phyloP scores from a whole-genome alignment of 2,888 invertebrate genomes.

The Stratiomys singularior region DNA sequence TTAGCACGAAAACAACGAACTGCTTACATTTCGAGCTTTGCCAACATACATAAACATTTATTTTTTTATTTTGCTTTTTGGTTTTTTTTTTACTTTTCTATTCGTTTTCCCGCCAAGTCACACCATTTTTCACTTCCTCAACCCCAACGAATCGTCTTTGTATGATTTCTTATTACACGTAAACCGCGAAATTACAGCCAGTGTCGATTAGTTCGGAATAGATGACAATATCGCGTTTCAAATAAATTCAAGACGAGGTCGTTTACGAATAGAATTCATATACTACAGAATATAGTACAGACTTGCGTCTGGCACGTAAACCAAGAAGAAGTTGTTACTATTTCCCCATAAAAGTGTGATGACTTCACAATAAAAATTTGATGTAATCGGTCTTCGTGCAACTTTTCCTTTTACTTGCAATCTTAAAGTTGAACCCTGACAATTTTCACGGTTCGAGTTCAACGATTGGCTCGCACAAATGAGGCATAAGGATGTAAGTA shows the following conservation, averaged over 20 bases:
- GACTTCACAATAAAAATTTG: not conserved
- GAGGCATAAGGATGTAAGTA: no score
- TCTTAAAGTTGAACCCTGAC: not conserved
- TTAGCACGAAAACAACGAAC: conserved; percentile 9
- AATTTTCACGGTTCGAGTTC: no score
- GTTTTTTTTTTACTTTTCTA: no score
- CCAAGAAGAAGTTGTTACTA: not conserved
- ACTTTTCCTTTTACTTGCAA: not conserved
- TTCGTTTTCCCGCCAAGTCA: not conserved
- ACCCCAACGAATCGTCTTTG: not conserved
- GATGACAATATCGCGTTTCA: conserved; percentile 33
- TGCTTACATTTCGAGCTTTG: not conserved
- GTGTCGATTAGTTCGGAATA: conserved; percentile 23
- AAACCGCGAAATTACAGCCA: not conserved
- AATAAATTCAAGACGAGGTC: conserved; percentile 9
- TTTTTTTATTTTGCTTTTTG: not conserved
- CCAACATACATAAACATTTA: no score
- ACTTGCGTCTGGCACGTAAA: not conserved
- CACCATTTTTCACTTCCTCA: not conserved
- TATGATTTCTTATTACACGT: not conserved
- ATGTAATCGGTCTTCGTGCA: not conserved
- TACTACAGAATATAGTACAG: not conserved
- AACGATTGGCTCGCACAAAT: not conserved
- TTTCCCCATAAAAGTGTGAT: not conserved
- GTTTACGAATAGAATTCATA: not conserved